phyloP scores from a whole-genome alignment of 2,888 invertebrate genomes.

The Drosophila ochracea region DNA sequence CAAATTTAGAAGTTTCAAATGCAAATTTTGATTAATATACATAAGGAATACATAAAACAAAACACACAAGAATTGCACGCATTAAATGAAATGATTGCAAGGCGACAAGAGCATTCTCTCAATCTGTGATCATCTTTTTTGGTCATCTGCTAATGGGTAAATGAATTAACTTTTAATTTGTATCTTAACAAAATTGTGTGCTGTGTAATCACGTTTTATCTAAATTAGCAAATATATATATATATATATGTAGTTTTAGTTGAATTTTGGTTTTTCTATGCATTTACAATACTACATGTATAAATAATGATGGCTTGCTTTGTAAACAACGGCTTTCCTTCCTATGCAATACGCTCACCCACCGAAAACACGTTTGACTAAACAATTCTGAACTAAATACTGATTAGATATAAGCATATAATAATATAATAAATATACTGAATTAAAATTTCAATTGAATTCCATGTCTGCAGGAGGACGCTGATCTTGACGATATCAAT shows the following conservation, averaged over 20 bases:
- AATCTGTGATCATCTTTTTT: conserved; percentile 1
- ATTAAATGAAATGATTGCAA: not conserved
- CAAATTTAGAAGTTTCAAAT: conserved; percentile 38
- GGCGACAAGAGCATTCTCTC: not conserved
- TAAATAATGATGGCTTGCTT: conserved; percentile 28
- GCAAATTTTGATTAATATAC: conserved; percentile 13
- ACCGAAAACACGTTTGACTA: conserved; percentile 68
- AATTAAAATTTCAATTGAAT: not conserved
- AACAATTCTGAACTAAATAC: conserved; percentile 58
- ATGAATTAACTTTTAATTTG: conserved; percentile 37
- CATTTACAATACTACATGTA: conserved; percentile 24
- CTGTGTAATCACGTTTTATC: conserved; percentile 2
- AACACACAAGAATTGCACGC: not conserved
- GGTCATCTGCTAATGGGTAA: conserved; percentile 42
- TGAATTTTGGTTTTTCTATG: conserved; percentile 1
- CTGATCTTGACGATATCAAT: conserved; percentile 84
- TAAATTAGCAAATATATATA: not conserved
- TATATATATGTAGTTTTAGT: conserved; percentile 27
- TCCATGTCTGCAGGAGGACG: conserved; percentile 81
- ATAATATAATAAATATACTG: not conserved
- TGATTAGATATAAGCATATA: not conserved
- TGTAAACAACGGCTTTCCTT: conserved; percentile 39
- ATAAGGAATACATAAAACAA: conserved; percentile 16
- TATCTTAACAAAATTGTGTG: conserved; percentile 4
- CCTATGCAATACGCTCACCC: not conserved